Evolutionary conservation across 1,140 invertebrate species (phyloP), one percentile per base, ranked within the genome.

Genomic region (Cotesia vestalis): DNA sequence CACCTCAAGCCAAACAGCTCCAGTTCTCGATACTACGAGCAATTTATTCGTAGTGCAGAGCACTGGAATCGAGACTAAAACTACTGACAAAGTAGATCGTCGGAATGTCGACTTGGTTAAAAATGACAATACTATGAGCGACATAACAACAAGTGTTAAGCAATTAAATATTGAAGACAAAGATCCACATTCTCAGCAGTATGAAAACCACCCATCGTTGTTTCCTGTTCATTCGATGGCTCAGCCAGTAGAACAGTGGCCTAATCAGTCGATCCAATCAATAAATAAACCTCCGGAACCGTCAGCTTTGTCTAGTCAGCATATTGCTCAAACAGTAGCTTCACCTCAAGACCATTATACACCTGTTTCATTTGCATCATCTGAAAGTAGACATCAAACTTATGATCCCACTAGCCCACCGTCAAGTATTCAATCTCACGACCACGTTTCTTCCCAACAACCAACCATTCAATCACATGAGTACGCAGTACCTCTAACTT

Each of bases 161-260:
- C 60, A 71, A 71, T 17, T 71, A 35, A 78, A 57, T 68, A 40
- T 83, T 14, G 62, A 36, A 55, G 46, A 70, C 55, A 78, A 79
- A 66, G 40, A 46, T 46, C 11, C 40, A 9, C 6, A 59, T 36
- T 69, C 60, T 46, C 76, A 75, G 20, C 62, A 78, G 5, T 6
- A 71, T 2, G 80, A 78, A 75, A 80, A 73, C 75, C 62, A 73
- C 53, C 14, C n/a, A 6, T n/a, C 61, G 20, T 17, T 62, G 0
- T 69, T 62, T 12, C 72, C 77, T 6, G 3, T 46, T 9, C 57
- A 75, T 9, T 53, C 74, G 27, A 60, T 4, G 3, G 4, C 61
- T 46, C 68, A 69, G 46, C 14, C 60, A 62, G 34, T 46, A n/a
- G 40, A 70, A 35, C 66, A 57, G 53, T 59, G 53, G 53, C 17